Conservation (phyloP, 2,888 invertebrate species). For the Scaptomyza parva region DNA sequence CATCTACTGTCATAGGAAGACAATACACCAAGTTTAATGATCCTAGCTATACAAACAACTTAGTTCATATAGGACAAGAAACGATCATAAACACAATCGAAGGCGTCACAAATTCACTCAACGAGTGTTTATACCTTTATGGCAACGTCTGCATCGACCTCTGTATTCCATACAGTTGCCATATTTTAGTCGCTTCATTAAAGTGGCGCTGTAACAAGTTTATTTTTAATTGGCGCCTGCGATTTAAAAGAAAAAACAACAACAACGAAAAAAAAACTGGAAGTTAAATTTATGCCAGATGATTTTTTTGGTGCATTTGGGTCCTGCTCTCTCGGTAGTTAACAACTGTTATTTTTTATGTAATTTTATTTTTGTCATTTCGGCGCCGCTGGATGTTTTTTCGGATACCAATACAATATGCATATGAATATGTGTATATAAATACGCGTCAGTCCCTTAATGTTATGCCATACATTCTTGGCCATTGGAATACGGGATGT, state of each 20-base stretch:
- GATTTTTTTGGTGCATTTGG: conserved; percentile 26
- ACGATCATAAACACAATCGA: conserved; percentile 30
- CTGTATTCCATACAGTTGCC: conserved; percentile 32
- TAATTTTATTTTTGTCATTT: conserved; percentile 79
- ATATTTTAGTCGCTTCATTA: conserved; percentile 76
- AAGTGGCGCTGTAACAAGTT: conserved; percentile 78
- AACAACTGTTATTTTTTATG: conserved; percentile 80
- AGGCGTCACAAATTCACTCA: conserved; percentile 49
- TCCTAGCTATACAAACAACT: conserved; percentile 16
- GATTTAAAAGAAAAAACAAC: not conserved
- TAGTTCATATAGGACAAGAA: conserved; percentile 30
- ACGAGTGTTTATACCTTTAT: conserved; percentile 35
- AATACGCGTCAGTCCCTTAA: conserved; percentile 45
- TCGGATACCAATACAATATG: conserved; percentile 9
- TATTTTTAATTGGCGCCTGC: conserved; percentile 77
- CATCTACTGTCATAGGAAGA: conserved; percentile 1
- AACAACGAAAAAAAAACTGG: conserved; percentile 6
- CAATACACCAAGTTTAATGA: conserved; percentile 20
- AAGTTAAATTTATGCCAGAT: conserved; percentile 61
- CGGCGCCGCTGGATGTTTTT: conserved; percentile 72
- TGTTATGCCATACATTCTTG: conserved; percentile 56
- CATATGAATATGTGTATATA: conserved; percentile 35
- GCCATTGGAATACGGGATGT: conserved; percentile 23
- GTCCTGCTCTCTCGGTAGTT: conserved; percentile 61
- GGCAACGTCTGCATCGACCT: conserved; percentile 6